These are phyloP conservation scores for Berghia stephanieae DNA, from an alignment of 1,140 invertebrate genomes.

Conservation along the genomic window DNA sequence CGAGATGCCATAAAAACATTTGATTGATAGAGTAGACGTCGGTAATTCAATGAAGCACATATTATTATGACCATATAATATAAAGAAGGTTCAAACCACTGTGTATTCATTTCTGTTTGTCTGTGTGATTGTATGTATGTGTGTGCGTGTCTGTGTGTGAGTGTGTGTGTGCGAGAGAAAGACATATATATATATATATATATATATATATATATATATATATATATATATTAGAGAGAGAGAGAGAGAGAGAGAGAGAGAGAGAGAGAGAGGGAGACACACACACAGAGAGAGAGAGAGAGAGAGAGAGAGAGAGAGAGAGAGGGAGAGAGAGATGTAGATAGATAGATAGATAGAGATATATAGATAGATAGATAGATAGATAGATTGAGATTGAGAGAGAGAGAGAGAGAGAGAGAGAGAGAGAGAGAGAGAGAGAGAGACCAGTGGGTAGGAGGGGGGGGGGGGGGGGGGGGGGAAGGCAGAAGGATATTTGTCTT, in stretches of 20 bases:
- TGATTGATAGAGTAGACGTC: too few relatives aligned
- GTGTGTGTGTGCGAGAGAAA: too few relatives aligned
- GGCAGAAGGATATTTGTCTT: too few relatives aligned
- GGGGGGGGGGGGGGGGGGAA: background rate
- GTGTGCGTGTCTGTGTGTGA: too few relatives aligned
- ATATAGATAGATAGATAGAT: too few relatives aligned
- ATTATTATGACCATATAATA: too few relatives aligned
- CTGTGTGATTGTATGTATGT: background rate
- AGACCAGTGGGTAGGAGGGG: background rate
- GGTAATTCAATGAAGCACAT: too few relatives aligned
- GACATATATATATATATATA: constrained; percentile 12
- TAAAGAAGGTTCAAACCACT: too few relatives aligned
- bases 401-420: constrained; percentile 1
- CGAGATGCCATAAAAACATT: too few relatives aligned
- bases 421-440: background rate
- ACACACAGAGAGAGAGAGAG: background rate
- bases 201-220: constrained; percentile 16
- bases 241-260: background rate
- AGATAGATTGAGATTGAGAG: background rate
- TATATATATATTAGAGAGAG: background rate
- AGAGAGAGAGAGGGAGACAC: background rate
- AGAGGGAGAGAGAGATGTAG: background rate
- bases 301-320: background rate
- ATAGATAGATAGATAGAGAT: background rate
- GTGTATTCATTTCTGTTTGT: background rate